A percentile compares a stretch with the other conserved stretches of the same genome.
Conservation (phyloP, 2,113 vertebrate genomes). For the Callionymus lyra region DNA sequence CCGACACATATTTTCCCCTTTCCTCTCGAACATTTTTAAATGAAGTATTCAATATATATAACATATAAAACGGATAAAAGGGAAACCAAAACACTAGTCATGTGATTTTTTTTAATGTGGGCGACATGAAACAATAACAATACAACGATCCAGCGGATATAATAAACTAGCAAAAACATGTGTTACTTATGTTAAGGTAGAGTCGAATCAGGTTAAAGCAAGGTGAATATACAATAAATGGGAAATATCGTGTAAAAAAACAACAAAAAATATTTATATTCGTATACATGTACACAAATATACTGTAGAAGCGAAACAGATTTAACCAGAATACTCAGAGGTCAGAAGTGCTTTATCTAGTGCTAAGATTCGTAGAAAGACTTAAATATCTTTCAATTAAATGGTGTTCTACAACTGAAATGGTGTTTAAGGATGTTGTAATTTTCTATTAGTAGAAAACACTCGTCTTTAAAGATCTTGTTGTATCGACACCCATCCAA, state of each 20-base stretch:
- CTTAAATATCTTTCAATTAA: no score
- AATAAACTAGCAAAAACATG: constrained; percentile 15
- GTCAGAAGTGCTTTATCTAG: no score
- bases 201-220: constrained; percentile 34
- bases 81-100: not conserved
- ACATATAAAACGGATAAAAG: not conserved
- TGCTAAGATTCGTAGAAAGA: no score
- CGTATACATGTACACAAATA: constrained; percentile 54
- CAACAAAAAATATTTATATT: constrained; percentile 27
- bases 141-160: constrained; percentile 32
- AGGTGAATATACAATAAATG: constrained; percentile 34
- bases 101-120: constrained; percentile 53
- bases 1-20: no score
- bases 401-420: no score
- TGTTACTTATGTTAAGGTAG: constrained; percentile 40
- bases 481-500: no score
- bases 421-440: no score
- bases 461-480: no score
- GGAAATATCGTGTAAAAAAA: not conserved
- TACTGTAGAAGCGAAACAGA: constrained; percentile 55
- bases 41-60: no score
- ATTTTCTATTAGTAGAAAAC: no score
- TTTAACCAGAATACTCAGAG: no score
- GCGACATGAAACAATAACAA: constrained; percentile 27
- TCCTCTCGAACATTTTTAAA: no score